phyloP scores from a whole-genome alignment of 1,140 invertebrate species.

The Anthonomus grandis region DNA sequence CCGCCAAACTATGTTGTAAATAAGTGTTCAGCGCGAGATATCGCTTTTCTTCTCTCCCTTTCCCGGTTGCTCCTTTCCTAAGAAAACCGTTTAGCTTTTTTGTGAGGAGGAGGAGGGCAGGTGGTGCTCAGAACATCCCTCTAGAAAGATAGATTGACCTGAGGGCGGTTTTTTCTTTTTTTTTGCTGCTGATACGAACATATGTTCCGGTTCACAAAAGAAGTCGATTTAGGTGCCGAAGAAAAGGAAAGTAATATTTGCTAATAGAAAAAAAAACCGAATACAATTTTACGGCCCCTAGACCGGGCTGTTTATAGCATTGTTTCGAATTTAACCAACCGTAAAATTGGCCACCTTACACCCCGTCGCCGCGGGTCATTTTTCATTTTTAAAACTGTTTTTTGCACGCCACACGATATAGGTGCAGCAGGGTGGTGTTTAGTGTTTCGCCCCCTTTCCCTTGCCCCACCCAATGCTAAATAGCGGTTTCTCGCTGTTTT shows the following conservation, averaged over 20 bases:
- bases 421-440: no score
- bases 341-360: background rate
- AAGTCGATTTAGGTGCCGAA: slow-evolving; percentile 4
- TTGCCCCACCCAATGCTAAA: no score
- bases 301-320: background rate
- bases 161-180: slow-evolving; percentile 25
- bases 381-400: no score
- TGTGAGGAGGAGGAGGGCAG: slow-evolving; percentile 30
- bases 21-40: slow-evolving; percentile 30
- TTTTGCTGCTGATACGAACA: no score
- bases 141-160: slow-evolving; percentile 31
- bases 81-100: slow-evolving; percentile 32
- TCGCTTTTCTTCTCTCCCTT: slow-evolving; percentile 28
- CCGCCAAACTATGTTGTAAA: slow-evolving; percentile 27
- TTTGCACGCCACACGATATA: no score
- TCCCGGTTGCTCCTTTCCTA: slow-evolving; percentile 12
- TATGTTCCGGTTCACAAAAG: slow-evolving; percentile 23
- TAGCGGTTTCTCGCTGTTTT: no score
- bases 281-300: background rate
- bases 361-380: no score
- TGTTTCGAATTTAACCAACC: background rate
- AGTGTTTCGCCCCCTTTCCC: no score
- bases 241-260: no score
- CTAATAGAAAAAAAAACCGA: slow-evolving; percentile 13
- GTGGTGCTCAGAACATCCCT: slow-evolving; percentile 28